Evolutionary conservation across 2,113 vertebrate genomes (phyloP).

Genomic region (Lasiurus borealis): DNA sequence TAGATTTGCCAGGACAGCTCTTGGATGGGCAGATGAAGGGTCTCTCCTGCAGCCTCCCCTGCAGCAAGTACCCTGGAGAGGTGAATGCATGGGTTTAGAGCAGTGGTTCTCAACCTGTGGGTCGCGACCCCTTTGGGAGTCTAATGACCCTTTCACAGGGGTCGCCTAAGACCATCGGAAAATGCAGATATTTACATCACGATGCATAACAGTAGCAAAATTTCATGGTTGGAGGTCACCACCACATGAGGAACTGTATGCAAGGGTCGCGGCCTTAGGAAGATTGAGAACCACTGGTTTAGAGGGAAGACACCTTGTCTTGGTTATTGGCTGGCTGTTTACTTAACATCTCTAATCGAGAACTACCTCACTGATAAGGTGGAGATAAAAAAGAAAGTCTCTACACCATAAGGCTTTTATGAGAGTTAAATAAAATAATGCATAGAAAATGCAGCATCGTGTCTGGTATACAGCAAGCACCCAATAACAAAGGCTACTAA

Average conservation of each 20-base stretch:
- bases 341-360: neutral
- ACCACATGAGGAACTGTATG: too few relatives aligned
- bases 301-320: neutral
- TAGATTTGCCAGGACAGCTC: neutral
- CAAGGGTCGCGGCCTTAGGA: too few relatives aligned
- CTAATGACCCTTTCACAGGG: too few relatives aligned
- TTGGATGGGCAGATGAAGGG: neutral
- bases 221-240: too few relatives aligned
- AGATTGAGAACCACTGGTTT: too few relatives aligned
- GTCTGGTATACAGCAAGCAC: neutral
- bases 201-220: too few relatives aligned
- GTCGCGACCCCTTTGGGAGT: too few relatives aligned
- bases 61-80: too few relatives aligned
- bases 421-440: neutral
- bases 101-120: too few relatives aligned
- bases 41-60: neutral
- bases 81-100: neutral
- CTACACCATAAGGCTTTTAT: neutral
- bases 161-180: too few relatives aligned
- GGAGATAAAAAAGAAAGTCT: neutral
- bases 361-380: neutral
- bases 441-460: neutral
- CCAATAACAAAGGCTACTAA: neutral
- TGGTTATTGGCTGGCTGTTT: neutral
- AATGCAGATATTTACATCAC: too few relatives aligned